Percentiles rank a stretch among this genome's conserved stretches.
These are phyloP conservation scores for Umimayanthus kanabou DNA, from an alignment of 92 coral and sea anemone species.

Conservation along the genomic window DNA sequence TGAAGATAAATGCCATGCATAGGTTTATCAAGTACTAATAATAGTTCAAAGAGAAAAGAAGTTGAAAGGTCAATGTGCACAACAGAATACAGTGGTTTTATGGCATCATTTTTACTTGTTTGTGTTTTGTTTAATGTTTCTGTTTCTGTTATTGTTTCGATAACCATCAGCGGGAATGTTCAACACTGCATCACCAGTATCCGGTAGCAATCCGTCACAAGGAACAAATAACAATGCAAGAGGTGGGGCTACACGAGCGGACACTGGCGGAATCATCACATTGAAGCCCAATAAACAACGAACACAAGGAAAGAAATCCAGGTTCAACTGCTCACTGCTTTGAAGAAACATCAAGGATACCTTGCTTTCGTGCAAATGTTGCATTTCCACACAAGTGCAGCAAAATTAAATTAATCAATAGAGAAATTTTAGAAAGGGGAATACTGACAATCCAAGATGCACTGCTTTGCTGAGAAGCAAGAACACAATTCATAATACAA, in stretches of 20 bases:
- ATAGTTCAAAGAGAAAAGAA: too few species aligned
- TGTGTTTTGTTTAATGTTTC: neutral
- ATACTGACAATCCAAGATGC: neutral
- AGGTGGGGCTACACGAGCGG: constrained; percentile 54
- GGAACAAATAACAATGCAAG: constrained; percentile 77
- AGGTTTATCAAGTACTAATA: too few species aligned
- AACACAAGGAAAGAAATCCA: constrained; percentile 92
- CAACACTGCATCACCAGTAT: constrained; percentile 70
- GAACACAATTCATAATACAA: neutral
- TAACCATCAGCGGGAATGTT: constrained; percentile 80
- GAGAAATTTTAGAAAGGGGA: neutral
- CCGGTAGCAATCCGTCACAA: constrained; percentile 43
- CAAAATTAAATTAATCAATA: neutral
- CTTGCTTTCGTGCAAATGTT: too few species aligned
- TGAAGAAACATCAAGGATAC: constrained; percentile 8
- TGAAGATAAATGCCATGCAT: too few species aligned
- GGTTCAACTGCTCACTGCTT: constrained; percentile 67
- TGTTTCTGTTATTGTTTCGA: neutral
- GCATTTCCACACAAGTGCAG: too few species aligned
- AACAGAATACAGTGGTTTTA: too few species aligned
- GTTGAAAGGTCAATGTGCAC: neutral
- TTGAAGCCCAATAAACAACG: constrained; percentile 95
- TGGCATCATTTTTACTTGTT: too few species aligned
- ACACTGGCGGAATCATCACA: constrained; percentile 92
- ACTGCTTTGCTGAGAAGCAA: too few species aligned